phyloP scores from a whole-genome alignment of 2,113 vertebrate genomes.

The Festucalex cinctus region DNA sequence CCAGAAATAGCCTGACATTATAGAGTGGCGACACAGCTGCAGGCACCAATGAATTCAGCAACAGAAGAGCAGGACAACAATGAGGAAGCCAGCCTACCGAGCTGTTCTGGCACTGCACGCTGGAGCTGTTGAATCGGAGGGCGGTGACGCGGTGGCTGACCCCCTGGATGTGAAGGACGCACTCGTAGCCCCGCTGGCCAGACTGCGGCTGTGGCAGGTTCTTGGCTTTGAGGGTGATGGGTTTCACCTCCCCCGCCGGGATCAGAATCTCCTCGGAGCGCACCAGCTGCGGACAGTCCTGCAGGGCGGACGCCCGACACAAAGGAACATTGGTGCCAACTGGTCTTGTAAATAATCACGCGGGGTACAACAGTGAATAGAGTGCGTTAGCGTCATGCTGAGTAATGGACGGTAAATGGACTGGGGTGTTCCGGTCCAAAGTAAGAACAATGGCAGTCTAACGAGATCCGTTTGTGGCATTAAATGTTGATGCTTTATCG shows the following conservation, averaged over 20 bases:
- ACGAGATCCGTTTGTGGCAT: not conserved
- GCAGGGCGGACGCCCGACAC: not conserved
- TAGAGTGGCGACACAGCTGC: not conserved
- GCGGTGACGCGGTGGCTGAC: conserved; percentile 87
- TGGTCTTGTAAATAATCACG: not conserved
- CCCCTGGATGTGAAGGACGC: conserved; percentile 90
- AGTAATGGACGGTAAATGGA: not conserved
- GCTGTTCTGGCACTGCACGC: conserved; percentile 98
- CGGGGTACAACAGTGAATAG: not conserved
- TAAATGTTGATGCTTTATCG: not conserved
- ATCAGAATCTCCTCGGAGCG: conserved; percentile 93
- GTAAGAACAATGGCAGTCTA: not conserved
- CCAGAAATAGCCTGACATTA: not conserved
- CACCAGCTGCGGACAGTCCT: conserved; percentile 97
- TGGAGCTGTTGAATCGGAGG: conserved; percentile 98
- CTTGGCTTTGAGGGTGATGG: conserved; percentile 91
- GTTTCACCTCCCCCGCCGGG: conserved; percentile 92
- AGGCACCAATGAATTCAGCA: not conserved
- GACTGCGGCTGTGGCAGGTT: conserved; percentile 97
- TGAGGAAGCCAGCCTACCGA: conserved; percentile 76
- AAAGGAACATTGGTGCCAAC: conserved; percentile 4
- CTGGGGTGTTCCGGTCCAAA: not conserved
- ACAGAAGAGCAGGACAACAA: not conserved
- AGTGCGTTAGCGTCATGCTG: not conserved
- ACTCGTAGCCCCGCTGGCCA: conserved; percentile 95